Conservation (phyloP, 2,113 vertebrate genomes). For the Xyrauchen texanus region DNA sequence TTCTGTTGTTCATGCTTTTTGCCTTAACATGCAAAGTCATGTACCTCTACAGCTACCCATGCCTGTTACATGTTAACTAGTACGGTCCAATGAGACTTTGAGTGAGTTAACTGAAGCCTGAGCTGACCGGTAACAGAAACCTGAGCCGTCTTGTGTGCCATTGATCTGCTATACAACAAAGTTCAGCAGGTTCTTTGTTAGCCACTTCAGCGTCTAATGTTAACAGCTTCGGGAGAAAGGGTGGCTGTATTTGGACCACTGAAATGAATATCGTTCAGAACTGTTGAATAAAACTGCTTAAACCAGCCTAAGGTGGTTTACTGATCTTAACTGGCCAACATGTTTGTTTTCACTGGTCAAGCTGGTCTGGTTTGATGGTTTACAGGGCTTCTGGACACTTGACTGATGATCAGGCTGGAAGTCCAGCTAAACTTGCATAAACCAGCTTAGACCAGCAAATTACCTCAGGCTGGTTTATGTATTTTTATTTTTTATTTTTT, state of each 20-base stretch:
- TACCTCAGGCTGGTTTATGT: too few species aligned
- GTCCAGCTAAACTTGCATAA: neutral
- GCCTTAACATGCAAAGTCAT: slow-evolving; percentile 73
- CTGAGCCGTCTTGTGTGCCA: slow-evolving; percentile 24
- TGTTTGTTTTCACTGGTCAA: too few species aligned
- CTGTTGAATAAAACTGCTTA: too few species aligned
- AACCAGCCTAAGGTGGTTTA: too few species aligned
- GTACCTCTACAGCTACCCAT: slow-evolving; percentile 70
- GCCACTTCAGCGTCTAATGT: slow-evolving; percentile 13
- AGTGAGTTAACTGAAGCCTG: slow-evolving; percentile 62
- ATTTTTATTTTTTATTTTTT: too few species aligned
- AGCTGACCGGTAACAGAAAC: slow-evolving; percentile 34
- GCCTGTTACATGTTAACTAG: slow-evolving; percentile 81
- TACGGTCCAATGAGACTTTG: slow-evolving; percentile 78
- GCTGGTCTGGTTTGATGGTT: too few species aligned
- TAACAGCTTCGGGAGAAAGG: slow-evolving; percentile 1
- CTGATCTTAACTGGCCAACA: too few species aligned
- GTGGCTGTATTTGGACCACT: neutral
- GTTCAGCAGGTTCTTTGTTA: neutral
- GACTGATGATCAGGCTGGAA: neutral
- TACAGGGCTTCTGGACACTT: too few species aligned
- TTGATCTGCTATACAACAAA: neutral
- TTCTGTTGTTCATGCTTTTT: slow-evolving; percentile 74
- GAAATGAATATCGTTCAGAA: neutral
- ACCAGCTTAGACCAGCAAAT: too few species aligned